A percentile compares a stretch with the other conserved stretches of the same genome.
Evolutionary conservation across 2,797 vertebrate species (phyloP).

Genomic region (Tadarida brasiliensis): DNA sequence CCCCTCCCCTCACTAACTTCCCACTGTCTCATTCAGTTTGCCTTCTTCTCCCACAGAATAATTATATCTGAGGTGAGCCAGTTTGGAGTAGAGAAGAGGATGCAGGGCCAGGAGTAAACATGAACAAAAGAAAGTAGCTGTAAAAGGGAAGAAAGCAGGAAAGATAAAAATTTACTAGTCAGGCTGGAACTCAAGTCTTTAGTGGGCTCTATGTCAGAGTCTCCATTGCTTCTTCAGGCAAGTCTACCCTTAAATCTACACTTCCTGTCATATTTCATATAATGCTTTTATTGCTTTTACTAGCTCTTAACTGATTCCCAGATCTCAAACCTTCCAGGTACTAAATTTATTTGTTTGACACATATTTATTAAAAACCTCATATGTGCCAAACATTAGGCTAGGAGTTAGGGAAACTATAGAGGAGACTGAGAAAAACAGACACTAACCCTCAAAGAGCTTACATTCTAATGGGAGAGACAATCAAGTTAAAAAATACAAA

Average conservation of each 20-base stretch:
- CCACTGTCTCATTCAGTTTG: neutral
- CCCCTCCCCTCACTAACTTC: neutral
- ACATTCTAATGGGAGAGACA: neutral
- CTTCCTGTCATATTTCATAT: neutral
- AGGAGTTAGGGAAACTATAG: neutral
- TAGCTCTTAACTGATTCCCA: neutral
- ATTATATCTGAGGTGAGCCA: neutral
- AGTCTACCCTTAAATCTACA: neutral
- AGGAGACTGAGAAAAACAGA: neutral
- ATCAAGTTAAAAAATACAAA: neutral
- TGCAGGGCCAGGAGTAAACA: neutral
- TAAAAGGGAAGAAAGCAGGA: neutral
- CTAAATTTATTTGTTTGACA: neutral
- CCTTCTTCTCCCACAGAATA: conserved; percentile 2
- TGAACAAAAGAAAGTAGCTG: conserved; percentile 24
- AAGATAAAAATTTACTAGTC: neutral
- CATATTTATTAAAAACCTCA: neutral
- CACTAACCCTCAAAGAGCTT: neutral
- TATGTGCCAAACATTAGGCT: neutral
- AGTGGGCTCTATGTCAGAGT: neutral
- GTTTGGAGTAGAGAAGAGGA: conserved; percentile 44
- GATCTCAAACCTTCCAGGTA: neutral
- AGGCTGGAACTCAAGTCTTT: neutral
- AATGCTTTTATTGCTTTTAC: conserved; percentile 27
- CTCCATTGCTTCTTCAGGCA: neutral